These are phyloP conservation scores for Schizopygopsis pylzovi DNA, from an alignment of 2,797 vertebrate species.

Conservation along the genomic window DNA sequence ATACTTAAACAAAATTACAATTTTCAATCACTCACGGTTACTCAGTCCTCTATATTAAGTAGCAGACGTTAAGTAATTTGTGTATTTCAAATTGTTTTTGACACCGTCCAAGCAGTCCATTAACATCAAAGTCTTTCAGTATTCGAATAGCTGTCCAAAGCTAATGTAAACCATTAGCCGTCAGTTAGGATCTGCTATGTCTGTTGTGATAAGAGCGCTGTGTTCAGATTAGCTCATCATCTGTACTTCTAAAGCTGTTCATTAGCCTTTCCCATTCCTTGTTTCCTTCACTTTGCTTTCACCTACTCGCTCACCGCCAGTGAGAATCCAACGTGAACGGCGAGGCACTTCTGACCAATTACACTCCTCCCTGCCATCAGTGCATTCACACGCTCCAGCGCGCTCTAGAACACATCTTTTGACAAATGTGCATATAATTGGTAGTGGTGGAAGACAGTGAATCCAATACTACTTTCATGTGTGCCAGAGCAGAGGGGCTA, in stretches of 20 bases:
- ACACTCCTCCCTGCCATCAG: slow-evolving; percentile 59
- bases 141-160: slow-evolving; percentile 23
- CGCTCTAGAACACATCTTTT: slow-evolving; percentile 57
- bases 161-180: slow-evolving; percentile 39
- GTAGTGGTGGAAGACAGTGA: slow-evolving; percentile 61
- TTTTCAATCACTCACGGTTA: background rate
- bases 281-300: slow-evolving; percentile 34
- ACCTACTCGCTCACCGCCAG: slow-evolving; percentile 14
- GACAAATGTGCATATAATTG: slow-evolving; percentile 67
- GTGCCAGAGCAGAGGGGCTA: slow-evolving; percentile 58
- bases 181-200: slow-evolving; percentile 35
- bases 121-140: slow-evolving; percentile 10
- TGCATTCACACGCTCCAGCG: slow-evolving; percentile 63
- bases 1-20: too few relatives aligned
- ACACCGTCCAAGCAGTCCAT: background rate
- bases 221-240: slow-evolving; percentile 43
- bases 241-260: slow-evolving; percentile 50
- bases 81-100: background rate
- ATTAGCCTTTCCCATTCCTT: slow-evolving; percentile 51
- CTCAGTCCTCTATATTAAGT: background rate
- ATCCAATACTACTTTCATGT: slow-evolving; percentile 58
- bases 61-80: background rate
- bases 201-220: slow-evolving; percentile 54
- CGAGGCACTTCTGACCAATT: slow-evolving; percentile 59
- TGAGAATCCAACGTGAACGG: slow-evolving; percentile 38